Evolutionary conservation across 2,797 vertebrate genomes (phyloP).

Genomic region (Hyperoplus immaculatus): DNA sequence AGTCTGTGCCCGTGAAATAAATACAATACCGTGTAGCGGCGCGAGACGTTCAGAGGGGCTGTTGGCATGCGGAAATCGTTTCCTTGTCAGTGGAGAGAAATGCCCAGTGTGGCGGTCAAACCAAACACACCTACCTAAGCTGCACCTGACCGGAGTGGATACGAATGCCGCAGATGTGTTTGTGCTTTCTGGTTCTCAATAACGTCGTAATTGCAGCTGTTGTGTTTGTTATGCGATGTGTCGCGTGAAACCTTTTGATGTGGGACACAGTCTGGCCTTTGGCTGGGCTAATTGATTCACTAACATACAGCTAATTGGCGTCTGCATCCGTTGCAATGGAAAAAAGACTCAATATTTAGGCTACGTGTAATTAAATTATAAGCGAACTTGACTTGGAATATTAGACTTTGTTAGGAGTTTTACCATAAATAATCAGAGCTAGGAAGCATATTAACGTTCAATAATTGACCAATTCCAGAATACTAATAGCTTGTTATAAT

Average conservation of each 20-base stretch:
- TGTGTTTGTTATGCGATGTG: neutral
- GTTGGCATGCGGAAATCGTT: conserved; percentile 73
- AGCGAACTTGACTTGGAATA: neutral
- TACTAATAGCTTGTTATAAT: conserved; percentile 15
- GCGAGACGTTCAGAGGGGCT: conserved; percentile 22
- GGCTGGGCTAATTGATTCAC: conserved; percentile 57
- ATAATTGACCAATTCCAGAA: neutral
- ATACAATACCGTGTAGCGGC: neutral
- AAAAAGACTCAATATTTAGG: neutral
- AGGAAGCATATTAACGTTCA: neutral
- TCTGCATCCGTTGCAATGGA: conserved; percentile 18
- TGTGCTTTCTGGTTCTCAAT: neutral
- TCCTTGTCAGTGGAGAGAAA: conserved; percentile 22
- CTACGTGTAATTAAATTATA: neutral
- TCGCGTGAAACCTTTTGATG: neutral
- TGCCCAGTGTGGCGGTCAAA: conserved; percentile 33
- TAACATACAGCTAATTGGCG: conserved; percentile 52
- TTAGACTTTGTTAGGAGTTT: neutral
- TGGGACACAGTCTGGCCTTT: conserved; percentile 36
- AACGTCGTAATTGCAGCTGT: neutral
- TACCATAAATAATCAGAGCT: neutral
- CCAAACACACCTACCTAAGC: conserved; percentile 29
- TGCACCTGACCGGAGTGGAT: conserved; percentile 49
- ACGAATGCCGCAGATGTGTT: conserved; percentile 31
- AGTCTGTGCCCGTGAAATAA: neutral